Conservation (phyloP, 1,140 invertebrate genomes). For the Ips typographus region DNA sequence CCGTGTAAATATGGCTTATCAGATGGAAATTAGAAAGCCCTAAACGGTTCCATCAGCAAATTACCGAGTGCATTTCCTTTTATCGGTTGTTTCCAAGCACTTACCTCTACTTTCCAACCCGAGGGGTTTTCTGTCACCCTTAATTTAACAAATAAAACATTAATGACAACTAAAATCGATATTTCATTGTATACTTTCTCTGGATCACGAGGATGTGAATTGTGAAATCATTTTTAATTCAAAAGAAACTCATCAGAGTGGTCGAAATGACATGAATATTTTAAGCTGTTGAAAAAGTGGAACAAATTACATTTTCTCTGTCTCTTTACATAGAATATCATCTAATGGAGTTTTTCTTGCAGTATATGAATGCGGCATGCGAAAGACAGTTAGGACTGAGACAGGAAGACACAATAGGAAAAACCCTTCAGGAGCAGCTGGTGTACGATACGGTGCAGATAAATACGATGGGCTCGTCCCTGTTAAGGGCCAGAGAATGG, state of each 20-base stretch:
- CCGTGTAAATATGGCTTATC: too few species aligned
- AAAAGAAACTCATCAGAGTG: too few species aligned
- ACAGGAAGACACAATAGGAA: slow-evolving; percentile 73
- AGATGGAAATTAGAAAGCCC: too few species aligned
- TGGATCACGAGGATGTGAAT: too few species aligned
- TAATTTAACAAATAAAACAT: slow-evolving; percentile 5
- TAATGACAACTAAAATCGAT: neutral
- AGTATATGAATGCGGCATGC: slow-evolving; percentile 81
- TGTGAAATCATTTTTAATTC: too few species aligned
- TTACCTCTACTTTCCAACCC: neutral
- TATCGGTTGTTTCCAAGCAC: slow-evolving; percentile 3
- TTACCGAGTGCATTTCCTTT: slow-evolving; percentile 15
- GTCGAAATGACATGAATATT: too few species aligned
- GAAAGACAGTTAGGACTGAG: slow-evolving; percentile 75
- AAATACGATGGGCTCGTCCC: slow-evolving; percentile 63
- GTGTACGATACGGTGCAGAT: slow-evolving; percentile 62
- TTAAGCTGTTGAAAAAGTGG: too few species aligned
- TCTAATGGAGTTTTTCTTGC: slow-evolving; percentile 40
- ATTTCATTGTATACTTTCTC: neutral
- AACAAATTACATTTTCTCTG: too few species aligned
- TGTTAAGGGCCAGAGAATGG: slow-evolving; percentile 80
- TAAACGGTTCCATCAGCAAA: neutral
- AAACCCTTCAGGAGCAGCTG: slow-evolving; percentile 63
- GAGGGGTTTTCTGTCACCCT: neutral
- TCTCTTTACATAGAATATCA: too few species aligned